Percentiles rank a stretch among this genome's conserved stretches.
These are phyloP conservation scores for Tor tambroides DNA, from an alignment of 2,113 vertebrate genomes.

Conservation along the genomic window DNA sequence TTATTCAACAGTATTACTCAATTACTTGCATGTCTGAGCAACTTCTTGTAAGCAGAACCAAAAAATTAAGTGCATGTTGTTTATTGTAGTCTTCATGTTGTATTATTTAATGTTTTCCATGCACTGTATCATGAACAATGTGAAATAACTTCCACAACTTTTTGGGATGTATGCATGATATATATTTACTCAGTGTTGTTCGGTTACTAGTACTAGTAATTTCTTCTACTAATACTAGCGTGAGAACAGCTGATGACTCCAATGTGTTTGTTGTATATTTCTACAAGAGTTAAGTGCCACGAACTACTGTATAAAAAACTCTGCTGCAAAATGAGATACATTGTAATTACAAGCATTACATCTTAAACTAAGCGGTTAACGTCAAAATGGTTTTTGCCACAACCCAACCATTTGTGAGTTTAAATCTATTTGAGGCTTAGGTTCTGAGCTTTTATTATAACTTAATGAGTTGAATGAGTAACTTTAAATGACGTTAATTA, in stretches of 20 bases:
- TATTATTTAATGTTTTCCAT: background rate
- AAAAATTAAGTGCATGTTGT: background rate
- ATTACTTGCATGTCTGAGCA: background rate
- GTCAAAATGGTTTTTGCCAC: background rate
- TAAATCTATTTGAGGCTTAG: background rate
- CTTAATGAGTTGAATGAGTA: background rate
- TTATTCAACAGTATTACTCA: background rate
- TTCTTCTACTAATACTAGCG: background rate
- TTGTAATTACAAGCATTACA: background rate
- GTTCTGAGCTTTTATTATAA: background rate
- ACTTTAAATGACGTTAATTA: background rate
- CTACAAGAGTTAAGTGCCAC: background rate
- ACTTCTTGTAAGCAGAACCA: background rate
- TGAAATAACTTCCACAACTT: background rate
- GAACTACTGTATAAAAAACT: background rate
- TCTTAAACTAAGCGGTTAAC: background rate
- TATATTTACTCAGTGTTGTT: background rate
- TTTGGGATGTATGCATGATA: background rate
- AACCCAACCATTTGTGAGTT: background rate
- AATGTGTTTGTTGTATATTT: background rate
- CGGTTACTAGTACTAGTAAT: background rate
- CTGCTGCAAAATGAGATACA: background rate
- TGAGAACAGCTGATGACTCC: background rate
- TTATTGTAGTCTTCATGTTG: background rate
- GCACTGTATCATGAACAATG: background rate